phyloP scores from a whole-genome alignment of 2,113 vertebrate species.

The Sinocyclocheilus anshuiensis region DNA sequence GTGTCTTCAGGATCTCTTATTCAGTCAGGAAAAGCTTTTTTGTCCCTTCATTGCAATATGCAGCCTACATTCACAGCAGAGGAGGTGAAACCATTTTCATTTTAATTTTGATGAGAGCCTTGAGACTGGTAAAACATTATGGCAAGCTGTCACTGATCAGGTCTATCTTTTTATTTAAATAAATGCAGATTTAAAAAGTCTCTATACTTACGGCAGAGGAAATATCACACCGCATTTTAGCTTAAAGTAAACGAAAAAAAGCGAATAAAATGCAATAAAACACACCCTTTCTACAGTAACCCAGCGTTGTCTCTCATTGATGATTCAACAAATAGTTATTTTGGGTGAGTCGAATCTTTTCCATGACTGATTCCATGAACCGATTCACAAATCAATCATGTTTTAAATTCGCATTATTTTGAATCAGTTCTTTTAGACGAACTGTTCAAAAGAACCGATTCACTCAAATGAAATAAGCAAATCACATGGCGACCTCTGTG shows the following conservation, averaged over 20 bases:
- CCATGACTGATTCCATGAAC: neutral
- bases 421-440: neutral
- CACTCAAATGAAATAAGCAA: conserved; percentile 10
- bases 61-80: conserved; percentile 24
- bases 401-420: neutral
- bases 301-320: neutral
- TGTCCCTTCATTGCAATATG: neutral
- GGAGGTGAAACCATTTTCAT: neutral
- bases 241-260: neutral
- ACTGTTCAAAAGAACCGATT: too few relatives aligned
- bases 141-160: neutral
- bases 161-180: neutral
- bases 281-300: neutral
- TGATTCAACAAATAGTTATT: neutral
- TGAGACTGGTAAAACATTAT: neutral
- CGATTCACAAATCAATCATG: neutral
- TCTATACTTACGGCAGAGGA: neutral
- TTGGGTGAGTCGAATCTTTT: neutral
- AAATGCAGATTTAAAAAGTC: neutral
- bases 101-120: neutral
- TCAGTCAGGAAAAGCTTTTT: neutral
- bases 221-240: neutral
- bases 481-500: conserved; percentile 67
- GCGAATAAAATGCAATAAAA: neutral
- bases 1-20: conserved; percentile 7